These are phyloP conservation scores for Pachymerium ferrugineum DNA, from an alignment of 2,888 invertebrate genomes.

Conservation along the genomic window DNA sequence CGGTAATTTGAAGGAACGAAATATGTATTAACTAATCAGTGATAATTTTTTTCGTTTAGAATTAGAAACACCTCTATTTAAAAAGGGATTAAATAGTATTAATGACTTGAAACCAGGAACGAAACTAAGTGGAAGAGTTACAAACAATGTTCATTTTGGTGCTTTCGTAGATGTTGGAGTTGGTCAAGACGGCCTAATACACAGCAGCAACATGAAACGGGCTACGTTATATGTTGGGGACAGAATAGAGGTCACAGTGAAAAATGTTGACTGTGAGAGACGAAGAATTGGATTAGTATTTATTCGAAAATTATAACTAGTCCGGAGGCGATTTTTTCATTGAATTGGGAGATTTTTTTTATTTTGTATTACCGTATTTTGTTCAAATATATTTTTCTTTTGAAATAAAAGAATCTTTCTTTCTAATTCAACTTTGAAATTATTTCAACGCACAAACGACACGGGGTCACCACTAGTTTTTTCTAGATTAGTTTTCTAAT, in stretches of 20 bases:
- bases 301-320: not conserved
- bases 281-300: not conserved
- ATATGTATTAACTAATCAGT: conserved; percentile 6
- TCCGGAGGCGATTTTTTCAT: too few species aligned
- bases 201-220: conserved; percentile 38
- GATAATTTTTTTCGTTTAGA: conserved; percentile 43
- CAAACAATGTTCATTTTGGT: conserved; percentile 83
- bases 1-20: conserved; percentile 39
- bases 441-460: too few species aligned
- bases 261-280: conserved; percentile 1
- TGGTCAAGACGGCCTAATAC: conserved; percentile 46
- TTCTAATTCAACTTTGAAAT: too few species aligned
- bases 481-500: too few species aligned
- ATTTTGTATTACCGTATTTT: too few species aligned
- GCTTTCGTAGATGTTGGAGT: conserved; percentile 71
- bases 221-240: conserved; percentile 12
- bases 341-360: too few species aligned
- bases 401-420: too few species aligned
- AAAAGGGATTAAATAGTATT: conserved; percentile 62
- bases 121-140: conserved; percentile 61
- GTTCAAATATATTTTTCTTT: too few species aligned
- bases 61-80: conserved; percentile 66
- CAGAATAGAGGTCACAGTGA: conserved; percentile 28
- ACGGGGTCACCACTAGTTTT: too few species aligned
- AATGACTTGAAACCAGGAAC: conserved; percentile 52